These are phyloP conservation scores for Novumbra hubbsi DNA, from an alignment of 2,797 vertebrate species.

Conservation along the genomic window DNA sequence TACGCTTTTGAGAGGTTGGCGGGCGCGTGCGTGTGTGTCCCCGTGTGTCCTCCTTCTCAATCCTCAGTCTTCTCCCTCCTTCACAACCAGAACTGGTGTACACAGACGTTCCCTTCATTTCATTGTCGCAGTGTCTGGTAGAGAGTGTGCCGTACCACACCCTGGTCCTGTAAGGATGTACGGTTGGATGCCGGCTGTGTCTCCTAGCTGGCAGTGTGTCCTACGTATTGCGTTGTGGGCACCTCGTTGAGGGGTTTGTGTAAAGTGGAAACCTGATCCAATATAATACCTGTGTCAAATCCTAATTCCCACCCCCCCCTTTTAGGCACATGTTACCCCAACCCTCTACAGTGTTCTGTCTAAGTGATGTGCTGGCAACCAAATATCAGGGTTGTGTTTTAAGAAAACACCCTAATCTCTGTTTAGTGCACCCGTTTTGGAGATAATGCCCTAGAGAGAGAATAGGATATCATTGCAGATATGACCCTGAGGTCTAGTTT, in stretches of 20 bases:
- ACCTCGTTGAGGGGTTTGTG: conserved; percentile 26
- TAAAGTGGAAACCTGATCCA: conserved; percentile 38
- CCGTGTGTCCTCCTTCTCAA: conserved; percentile 14
- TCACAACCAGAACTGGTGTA: conserved; percentile 37
- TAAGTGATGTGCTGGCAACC: conserved; percentile 94
- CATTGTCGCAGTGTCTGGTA: conserved; percentile 55
- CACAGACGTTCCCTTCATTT: conserved; percentile 58
- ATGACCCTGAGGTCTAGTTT: conserved; percentile 54
- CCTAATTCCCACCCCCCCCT: conserved; percentile 33
- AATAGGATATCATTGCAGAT: background rate
- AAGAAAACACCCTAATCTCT: background rate
- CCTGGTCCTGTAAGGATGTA: conserved; percentile 30
- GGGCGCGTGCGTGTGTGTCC: conserved; percentile 15
- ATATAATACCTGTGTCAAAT: conserved; percentile 40
- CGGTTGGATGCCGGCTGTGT: conserved; percentile 21
- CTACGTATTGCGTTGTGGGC: conserved; percentile 44
- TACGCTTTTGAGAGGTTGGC: conserved; percentile 10
- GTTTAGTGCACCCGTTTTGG: background rate
- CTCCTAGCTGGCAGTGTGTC: conserved; percentile 47
- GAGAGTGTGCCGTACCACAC: conserved; percentile 32
- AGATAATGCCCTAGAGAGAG: background rate
- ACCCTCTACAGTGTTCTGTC: conserved; percentile 99
- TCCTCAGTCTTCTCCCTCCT: conserved; percentile 3
- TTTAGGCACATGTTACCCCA: conserved; percentile 84
- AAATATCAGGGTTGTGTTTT: conserved; percentile 51